These are phyloP conservation scores for Parotia lawesii DNA, from an alignment of 2,113 vertebrate species.

Conservation along the genomic window DNA sequence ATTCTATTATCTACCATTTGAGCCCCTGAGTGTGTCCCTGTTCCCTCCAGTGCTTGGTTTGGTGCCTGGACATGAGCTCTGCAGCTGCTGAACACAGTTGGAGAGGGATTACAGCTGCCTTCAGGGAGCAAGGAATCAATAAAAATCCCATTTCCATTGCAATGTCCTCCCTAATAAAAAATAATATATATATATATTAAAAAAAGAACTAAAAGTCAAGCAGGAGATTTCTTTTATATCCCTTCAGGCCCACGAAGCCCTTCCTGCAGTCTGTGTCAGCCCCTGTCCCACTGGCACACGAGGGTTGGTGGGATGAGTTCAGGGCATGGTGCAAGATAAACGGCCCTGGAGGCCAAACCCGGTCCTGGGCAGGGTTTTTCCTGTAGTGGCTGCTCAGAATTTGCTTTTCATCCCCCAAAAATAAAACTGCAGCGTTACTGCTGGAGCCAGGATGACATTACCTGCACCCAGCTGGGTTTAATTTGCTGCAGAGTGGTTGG, in stretches of 20 bases:
- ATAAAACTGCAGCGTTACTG: neutral
- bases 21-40: neutral
- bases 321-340: neutral
- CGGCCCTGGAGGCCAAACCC: neutral
- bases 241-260: neutral
- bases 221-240: neutral
- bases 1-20: neutral
- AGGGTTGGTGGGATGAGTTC: neutral
- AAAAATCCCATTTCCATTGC: neutral
- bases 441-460: neutral
- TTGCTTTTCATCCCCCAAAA: neutral
- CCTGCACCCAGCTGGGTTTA: neutral
- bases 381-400: neutral
- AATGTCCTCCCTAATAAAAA: neutral
- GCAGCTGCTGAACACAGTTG: neutral
- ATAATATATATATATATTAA: neutral
- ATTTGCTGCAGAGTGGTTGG: neutral
- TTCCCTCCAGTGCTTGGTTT: neutral
- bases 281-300: fast-evolving
- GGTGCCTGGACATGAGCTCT: neutral
- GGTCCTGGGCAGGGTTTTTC: neutral
- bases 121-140: neutral
- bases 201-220: neutral
- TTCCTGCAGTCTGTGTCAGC: neutral
- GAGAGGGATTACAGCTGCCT: neutral